Evolutionary conservation across 1,140 invertebrate genomes (phyloP).

Genomic region (Caenorhabditis tropicalis): DNA sequence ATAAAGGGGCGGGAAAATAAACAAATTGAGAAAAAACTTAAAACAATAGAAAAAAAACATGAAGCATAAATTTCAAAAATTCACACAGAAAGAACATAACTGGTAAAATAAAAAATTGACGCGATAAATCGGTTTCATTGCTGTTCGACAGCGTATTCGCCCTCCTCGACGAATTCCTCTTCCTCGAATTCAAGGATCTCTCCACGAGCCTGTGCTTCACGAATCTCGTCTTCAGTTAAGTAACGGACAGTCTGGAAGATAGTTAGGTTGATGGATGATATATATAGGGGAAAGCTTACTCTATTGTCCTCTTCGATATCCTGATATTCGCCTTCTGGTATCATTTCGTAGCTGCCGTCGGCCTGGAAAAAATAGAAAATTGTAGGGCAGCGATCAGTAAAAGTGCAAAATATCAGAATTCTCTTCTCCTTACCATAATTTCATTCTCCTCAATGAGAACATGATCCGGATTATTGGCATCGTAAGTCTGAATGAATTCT

Average conservation of each 20-base stretch:
- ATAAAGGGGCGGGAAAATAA: no score
- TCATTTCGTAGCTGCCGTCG: constrained; percentile 30
- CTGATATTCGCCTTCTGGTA: constrained; percentile 13
- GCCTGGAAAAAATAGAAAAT: neutral
- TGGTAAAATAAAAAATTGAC: neutral
- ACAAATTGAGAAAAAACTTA: no score
- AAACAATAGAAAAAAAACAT: no score
- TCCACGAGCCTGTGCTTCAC: constrained; percentile 1
- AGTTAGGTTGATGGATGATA: neutral
- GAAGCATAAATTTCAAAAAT: no score
- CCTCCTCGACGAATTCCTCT: neutral
- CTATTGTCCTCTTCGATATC: neutral
- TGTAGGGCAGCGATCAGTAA: no score
- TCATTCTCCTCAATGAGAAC: constrained; percentile 29
- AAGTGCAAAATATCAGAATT: no score
- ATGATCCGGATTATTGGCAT: constrained; percentile 36
- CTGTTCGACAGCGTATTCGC: neutral
- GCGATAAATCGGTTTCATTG: neutral
- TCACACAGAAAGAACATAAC: neutral
- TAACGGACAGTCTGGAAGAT: constrained; percentile 17
- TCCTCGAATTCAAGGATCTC: constrained; percentile 24
- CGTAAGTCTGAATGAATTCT: neutral
- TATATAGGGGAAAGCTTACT: neutral
- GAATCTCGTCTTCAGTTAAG: constrained; percentile 3
- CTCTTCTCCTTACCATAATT: no score